Percentiles rank a stretch among this genome's conserved stretches.
Conservation (phyloP, 2,888 invertebrate genomes). For the Nemapogon koenigi region DNA sequence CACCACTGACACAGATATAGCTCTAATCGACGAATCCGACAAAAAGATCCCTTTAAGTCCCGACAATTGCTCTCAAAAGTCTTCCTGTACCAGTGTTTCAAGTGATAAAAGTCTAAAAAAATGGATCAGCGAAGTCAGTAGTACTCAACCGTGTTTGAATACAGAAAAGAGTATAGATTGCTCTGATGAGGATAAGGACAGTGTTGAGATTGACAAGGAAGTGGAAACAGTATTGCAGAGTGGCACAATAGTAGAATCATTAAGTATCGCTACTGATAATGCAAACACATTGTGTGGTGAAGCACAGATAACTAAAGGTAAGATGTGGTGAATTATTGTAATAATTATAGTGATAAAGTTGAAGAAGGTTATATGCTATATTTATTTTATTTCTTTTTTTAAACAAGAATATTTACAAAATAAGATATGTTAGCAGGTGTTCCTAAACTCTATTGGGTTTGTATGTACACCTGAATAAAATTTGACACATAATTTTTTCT, state of each 20-base stretch:
- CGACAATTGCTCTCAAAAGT: slow-evolving; percentile 29
- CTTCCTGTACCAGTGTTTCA: slow-evolving; percentile 21
- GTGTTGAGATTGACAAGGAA: slow-evolving; percentile 54
- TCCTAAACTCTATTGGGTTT: too few species aligned
- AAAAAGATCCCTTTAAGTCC: slow-evolving; percentile 35
- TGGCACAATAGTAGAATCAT: slow-evolving; percentile 51
- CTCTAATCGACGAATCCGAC: slow-evolving; percentile 32
- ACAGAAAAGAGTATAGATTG: slow-evolving; percentile 23
- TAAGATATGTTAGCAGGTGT: too few species aligned
- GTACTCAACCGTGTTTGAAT: slow-evolving; percentile 49
- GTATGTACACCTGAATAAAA: too few species aligned
- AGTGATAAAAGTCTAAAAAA: slow-evolving; percentile 36
- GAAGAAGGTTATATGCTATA: too few species aligned
- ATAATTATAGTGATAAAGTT: too few species aligned
- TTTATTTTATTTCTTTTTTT: too few species aligned
- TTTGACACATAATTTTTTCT: too few species aligned
- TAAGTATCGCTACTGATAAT: slow-evolving; percentile 51
- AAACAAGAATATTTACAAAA: too few species aligned
- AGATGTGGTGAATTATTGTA: too few species aligned
- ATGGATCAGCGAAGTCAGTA: slow-evolving; percentile 51
- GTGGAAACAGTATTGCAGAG: slow-evolving; percentile 56
- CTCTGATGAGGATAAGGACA: slow-evolving; percentile 38
- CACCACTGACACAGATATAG: slow-evolving; percentile 46
- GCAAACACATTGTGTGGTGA: slow-evolving; percentile 46
- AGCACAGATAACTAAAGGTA: slow-evolving; percentile 49